Base-by-base conservation (phyloP, 2,888 invertebrate species). In the Dicycla oo region DNA sequence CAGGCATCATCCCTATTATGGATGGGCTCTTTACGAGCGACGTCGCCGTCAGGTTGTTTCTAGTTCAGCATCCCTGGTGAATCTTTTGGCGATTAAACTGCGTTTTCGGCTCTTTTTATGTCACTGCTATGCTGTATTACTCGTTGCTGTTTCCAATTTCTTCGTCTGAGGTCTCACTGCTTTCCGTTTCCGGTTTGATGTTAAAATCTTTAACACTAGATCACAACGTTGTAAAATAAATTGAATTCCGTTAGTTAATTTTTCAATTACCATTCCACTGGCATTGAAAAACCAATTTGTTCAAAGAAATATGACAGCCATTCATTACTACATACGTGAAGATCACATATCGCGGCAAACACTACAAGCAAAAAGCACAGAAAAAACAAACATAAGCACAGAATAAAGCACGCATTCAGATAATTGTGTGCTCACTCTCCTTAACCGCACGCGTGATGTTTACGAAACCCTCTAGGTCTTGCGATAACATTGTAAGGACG, bases 401-500 rank as follows among this genome's bases (percentile, higher is more conserved):
- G 49, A 77, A 67, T 67, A 77, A 66, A 54, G 57, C 47, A 69
- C 30, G 78, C 60, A 81, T 67, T 72, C 69, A 81, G 67, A 70
- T 73, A 78, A 80, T 73, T 81, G 81, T 86, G 67, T 86, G 71
- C 67, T 60, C 56, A 74, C 65, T 57, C 73, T 57, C 70, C 78
- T 76, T 69, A 75, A 64, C 80, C 78, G 60, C 80, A 82, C 76
- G 84, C 82, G 81, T 73, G 70, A 78, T 86, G 81, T 86, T 85
- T 85, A 78, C 77, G 34, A 78, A 85, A 80, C 84, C 84, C 86
- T 86, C 81, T 73, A 82, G 69, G 82, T 71, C 73, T 76, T 69
- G 65, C 65, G 79, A 88, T 85, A 88, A 87, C 82, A 87, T 82
- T 84, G 85, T 86, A 84, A 86, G 87, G 86, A 84, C 83, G 83